Evolutionary conservation across 2,797 vertebrate genomes (phyloP), one percentile per base, ranked within the genome.

Genomic region (Pseudochirops corinnae): DNA sequence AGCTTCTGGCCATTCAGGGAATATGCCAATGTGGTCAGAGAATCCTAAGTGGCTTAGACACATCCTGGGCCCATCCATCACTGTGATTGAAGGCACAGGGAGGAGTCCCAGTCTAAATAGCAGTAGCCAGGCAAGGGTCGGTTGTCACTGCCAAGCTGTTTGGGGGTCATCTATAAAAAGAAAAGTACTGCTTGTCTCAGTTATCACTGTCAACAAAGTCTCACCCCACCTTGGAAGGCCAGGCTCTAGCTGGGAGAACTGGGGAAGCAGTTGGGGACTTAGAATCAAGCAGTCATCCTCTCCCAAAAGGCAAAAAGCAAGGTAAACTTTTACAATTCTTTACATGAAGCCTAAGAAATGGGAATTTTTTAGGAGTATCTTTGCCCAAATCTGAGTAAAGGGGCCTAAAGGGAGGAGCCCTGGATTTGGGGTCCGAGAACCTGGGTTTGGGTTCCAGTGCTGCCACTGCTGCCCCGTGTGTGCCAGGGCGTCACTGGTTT

Each of bases 141-240:
- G 93, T 95, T 93, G 94, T 95, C 90, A 91, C 95, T 96, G 97
- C 98, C 97, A 97, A 95, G 94, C 96, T 90, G 14, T 96, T 93
- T 96, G 96, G 96, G 95, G 96, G 62, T 98, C 74, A 95, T 97
- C 97, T 98, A 98, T 98, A 98, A 98, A 98, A 98, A 96, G 98
- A 97, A 96, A 97, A 95, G 96, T 95, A 96, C 96, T 97, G 96
- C 93, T 21, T 96, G 93, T 95, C 95, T 94, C 96, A 58, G 94
- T 67, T 92, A 95, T 97, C 97, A 97, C 96, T 95, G 97, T 98
- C 97, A 97, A 96, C 98, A 98, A 46, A 94, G 58, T 95, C 95
- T 94, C 67, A 58, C 96, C 96, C 94, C 67, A 56, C 96, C 96
- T 94, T 93, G 94, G 50, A 93, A 96, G 96, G 94, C 97, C 24